phyloP scores from a whole-genome alignment of 2,797 vertebrate genomes.

The Sebastes hubbsi region DNA sequence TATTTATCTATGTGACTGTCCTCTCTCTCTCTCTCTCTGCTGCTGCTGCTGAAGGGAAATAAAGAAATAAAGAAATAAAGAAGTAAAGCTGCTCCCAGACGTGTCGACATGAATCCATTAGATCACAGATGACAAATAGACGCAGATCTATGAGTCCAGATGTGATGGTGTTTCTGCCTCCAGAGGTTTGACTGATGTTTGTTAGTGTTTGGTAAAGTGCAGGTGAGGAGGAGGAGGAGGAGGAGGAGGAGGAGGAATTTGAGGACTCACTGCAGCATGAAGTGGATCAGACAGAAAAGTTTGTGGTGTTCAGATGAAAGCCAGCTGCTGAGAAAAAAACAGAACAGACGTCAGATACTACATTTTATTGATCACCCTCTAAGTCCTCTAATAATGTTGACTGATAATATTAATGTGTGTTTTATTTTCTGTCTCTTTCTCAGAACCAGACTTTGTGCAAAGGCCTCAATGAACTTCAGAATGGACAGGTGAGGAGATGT shows the following conservation, averaged over 20 bases:
- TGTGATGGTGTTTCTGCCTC: no score
- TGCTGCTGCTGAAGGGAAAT: slow-evolving; percentile 21
- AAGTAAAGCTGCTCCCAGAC: slow-evolving; percentile 13
- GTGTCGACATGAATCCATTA: slow-evolving; percentile 35
- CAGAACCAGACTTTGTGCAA: slow-evolving; percentile 74
- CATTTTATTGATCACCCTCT: no score
- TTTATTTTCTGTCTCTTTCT: neutral
- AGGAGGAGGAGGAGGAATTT: neutral
- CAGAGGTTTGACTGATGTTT: no score
- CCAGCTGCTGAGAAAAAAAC: neutral
- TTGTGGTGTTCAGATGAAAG: neutral
- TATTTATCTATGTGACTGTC: slow-evolving; percentile 49
- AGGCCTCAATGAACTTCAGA: slow-evolving; percentile 74
- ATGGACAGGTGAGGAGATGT: slow-evolving; percentile 52
- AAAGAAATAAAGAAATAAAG: neutral
- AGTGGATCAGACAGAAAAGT: slow-evolving; percentile 20
- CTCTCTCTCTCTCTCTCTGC: no score
- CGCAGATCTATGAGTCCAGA: slow-evolving; percentile 31
- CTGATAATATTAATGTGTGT: no score
- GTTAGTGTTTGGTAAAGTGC: no score
- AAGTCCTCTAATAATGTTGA: no score
- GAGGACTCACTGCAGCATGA: slow-evolving; percentile 9
- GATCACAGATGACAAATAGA: slow-evolving; percentile 63
- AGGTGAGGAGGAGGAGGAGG: neutral
- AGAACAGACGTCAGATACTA: no score